phyloP scores from a whole-genome alignment of 2,888 invertebrate genomes.

The Troides helena region DNA sequence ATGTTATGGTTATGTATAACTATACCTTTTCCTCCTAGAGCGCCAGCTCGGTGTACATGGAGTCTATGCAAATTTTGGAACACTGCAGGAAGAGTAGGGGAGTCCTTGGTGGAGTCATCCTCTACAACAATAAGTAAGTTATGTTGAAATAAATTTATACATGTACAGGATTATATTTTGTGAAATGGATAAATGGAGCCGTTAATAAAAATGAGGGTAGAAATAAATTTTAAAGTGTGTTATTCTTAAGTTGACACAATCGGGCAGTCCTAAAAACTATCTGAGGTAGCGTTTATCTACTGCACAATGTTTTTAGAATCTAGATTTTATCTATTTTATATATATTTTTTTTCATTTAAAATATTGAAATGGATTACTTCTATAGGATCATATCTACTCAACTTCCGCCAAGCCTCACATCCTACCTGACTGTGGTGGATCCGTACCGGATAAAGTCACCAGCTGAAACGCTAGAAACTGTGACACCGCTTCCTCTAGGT shows the following conservation, averaged over 20 bases:
- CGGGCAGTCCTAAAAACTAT: too few species aligned
- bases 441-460: slow-evolving; percentile 91
- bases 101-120: slow-evolving; percentile 90
- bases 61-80: slow-evolving; percentile 92
- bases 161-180: too few species aligned
- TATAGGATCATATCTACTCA: slow-evolving; percentile 90
- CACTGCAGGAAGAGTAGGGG: slow-evolving; percentile 89
- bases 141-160: too few species aligned
- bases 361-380: neutral
- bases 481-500: slow-evolving; percentile 88
- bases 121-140: slow-evolving; percentile 93
- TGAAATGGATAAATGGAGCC: too few species aligned
- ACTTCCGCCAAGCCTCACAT: slow-evolving; percentile 86
- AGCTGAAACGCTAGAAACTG: slow-evolving; percentile 83
- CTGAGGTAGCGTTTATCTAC: too few species aligned
- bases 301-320: too few species aligned
- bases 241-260: too few species aligned
- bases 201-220: too few species aligned
- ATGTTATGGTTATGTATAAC: too few species aligned
- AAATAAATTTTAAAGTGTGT: too few species aligned
- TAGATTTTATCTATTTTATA: too few species aligned
- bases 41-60: slow-evolving; percentile 91
- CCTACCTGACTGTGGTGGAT: slow-evolving; percentile 89
- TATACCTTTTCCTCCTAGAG: slow-evolving; percentile 79
- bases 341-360: too few species aligned